These are phyloP conservation scores for Lingula anatina DNA, from an alignment of 2,888 invertebrate genomes.

Conservation along the genomic window DNA sequence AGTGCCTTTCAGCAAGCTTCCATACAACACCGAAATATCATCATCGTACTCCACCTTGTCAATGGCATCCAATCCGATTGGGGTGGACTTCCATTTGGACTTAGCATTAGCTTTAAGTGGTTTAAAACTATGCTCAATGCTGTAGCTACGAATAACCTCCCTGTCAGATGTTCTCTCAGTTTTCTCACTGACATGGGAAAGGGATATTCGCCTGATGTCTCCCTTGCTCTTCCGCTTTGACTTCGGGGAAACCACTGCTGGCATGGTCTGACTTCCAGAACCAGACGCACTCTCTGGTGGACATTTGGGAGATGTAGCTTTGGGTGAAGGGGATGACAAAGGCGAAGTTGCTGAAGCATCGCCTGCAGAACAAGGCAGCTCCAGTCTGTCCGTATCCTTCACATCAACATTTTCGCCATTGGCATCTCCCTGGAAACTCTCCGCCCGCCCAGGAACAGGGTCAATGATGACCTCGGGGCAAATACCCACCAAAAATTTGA, in stretches of 20 bases:
- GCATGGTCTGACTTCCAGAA: no score
- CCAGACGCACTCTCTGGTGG: no score
- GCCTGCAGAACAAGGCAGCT: no score
- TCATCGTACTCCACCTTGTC: neutral
- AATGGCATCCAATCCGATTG: neutral
- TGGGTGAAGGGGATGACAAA: neutral
- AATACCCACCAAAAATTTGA: slow-evolving; percentile 75
- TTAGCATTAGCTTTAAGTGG: neutral
- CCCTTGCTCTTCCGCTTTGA: neutral
- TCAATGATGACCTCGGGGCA: slow-evolving; percentile 6
- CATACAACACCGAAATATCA: neutral
- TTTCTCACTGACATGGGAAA: no score
- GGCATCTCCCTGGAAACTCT: neutral
- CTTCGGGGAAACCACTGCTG: no score
- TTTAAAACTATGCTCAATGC: no score
- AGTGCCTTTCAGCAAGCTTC: neutral
- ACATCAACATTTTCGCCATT: neutral
- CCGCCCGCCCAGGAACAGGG: neutral
- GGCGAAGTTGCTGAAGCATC: neutral
- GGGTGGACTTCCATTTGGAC: neutral
- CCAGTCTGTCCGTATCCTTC: neutral
- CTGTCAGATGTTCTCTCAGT: no score
- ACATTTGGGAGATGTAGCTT: no score
- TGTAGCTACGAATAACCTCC: neutral
- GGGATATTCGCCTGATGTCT: neutral